Evolutionary conservation across 1,140 invertebrate genomes (phyloP).

Genomic region (silkworm (Bombyx mori)): ASM3026992v2 NC_085109.1:12724001-12724500

Average conservation of each 20-base stretch:
- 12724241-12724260: constrained; percentile 30
- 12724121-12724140: constrained; percentile 17
- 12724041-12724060: too few species aligned
- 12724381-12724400: constrained; percentile 36
- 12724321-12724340: constrained; percentile 63
- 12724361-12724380: constrained; percentile 19
- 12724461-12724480: constrained; percentile 47
- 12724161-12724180: constrained; percentile 31
- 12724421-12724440: constrained; percentile 52
- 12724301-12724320: constrained; percentile 60
- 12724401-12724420: constrained; percentile 57
- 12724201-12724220: constrained; percentile 32
- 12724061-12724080: too few species aligned
- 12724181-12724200: constrained; percentile 32
- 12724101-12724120: too few species aligned
- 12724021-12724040: too few species aligned
- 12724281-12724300: constrained; percentile 38
- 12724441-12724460: constrained; percentile 57
- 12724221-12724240: constrained; percentile 54
- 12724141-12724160: constrained; percentile 16
- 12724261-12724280: constrained; percentile 47
- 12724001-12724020: too few species aligned
- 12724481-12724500: constrained; percentile 37
- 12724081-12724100: too few species aligned
- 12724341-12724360: constrained; percentile 30